Percentiles rank a stretch among this genome's conserved stretches.
Conservation (phyloP, 2,797 vertebrate genomes). For the Rhodeus uyekii region DNA sequence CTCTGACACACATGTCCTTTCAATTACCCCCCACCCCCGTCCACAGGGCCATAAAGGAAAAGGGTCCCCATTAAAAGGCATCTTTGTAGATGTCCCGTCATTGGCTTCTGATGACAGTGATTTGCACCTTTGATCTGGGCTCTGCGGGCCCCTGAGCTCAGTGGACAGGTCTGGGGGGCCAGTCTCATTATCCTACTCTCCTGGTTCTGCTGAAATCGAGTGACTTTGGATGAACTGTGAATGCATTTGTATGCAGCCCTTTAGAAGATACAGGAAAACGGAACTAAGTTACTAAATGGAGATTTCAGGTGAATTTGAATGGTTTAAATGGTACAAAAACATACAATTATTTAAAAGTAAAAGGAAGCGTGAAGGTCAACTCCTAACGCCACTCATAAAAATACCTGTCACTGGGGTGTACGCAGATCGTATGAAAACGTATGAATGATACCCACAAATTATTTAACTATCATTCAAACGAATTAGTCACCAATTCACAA, state of each 20-base stretch:
- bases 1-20: constrained; percentile 59
- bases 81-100: constrained; percentile 57
- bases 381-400: neutral
- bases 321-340: neutral
- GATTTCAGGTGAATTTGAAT: neutral
- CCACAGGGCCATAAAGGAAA: constrained; percentile 56
- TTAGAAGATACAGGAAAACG: constrained; percentile 27
- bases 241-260: constrained; percentile 67
- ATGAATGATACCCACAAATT: too few species aligned
- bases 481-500: neutral
- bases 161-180: constrained; percentile 27
- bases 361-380: neutral
- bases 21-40: constrained; percentile 54
- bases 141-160: constrained; percentile 50
- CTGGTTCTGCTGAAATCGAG: constrained; percentile 37
- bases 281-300: neutral
- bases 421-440: neutral
- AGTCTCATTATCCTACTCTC: constrained; percentile 31
- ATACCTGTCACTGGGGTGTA: neutral
- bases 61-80: constrained; percentile 60
- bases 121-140: constrained; percentile 65
- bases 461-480: too few species aligned
- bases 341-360: neutral
- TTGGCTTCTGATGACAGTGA: constrained; percentile 59
- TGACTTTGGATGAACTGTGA: constrained; percentile 68